These are phyloP conservation scores for Heterocephalus glaber DNA, from an alignment of 2,113 vertebrate species.

Conservation along the genomic window DNA sequence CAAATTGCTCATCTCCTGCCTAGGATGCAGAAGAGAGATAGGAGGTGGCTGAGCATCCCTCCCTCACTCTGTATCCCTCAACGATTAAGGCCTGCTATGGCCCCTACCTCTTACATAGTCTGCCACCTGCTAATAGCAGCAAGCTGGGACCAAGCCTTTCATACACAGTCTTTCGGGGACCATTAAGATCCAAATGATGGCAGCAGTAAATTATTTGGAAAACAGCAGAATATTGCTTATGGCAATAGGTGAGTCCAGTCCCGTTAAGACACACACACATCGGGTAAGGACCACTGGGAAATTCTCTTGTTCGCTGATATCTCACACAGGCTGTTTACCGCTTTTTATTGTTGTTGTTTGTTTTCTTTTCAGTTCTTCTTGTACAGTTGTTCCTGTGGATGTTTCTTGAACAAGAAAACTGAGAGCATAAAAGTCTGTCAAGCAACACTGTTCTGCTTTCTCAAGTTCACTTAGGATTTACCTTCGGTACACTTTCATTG, in stretches of 20 bases:
- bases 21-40: too few species aligned
- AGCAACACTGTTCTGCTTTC: neutral
- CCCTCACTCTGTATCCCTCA: rapidly evolving
- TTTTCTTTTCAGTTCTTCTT: neutral
- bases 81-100: neutral
- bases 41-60: too few species aligned
- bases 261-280: neutral
- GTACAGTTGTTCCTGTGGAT: neutral
- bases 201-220: neutral
- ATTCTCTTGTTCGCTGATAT: neutral
- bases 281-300: neutral
- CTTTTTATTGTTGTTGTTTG: neutral
- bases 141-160: neutral
- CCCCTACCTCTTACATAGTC: neutral
- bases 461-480: neutral
- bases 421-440: neutral
- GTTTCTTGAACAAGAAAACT: neutral
- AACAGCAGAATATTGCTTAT: neutral
- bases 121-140: too few species aligned
- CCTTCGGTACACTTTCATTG: neutral
- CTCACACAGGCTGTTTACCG: neutral
- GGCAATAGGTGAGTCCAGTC: neutral
- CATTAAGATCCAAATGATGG: neutral
- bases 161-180: rapidly evolving
- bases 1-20: neutral